These are phyloP conservation scores for Laspeyria flexula DNA, from an alignment of 2,888 invertebrate species.

Conservation along the genomic window DNA sequence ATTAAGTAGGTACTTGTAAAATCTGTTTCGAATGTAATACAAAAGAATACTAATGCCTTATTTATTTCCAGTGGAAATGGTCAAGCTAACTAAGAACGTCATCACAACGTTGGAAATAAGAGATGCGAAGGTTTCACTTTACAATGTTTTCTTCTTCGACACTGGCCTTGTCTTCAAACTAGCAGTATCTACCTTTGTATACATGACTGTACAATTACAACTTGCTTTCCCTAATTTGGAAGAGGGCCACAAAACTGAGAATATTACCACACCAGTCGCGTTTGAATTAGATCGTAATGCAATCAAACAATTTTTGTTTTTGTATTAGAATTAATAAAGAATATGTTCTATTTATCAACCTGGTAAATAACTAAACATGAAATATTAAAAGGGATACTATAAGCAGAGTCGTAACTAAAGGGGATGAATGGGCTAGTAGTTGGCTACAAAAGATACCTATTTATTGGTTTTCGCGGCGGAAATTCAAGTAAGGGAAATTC, in stretches of 20 bases:
- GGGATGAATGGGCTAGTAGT: too few species aligned
- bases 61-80: constrained; percentile 54
- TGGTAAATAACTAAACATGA: too few species aligned
- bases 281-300: constrained; percentile 14
- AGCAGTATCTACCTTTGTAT: constrained; percentile 62
- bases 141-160: constrained; percentile 53
- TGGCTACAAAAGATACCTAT: too few species aligned
- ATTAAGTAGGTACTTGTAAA: too few species aligned
- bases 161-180: constrained; percentile 52
- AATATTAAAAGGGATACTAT: too few species aligned
- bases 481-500: too few species aligned
- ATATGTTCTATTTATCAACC: background rate
- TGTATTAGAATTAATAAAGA: constrained; percentile 9
- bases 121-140: constrained; percentile 49
- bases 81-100: constrained; percentile 55
- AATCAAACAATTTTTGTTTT: constrained; percentile 29
- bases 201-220: constrained; percentile 67
- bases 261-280: constrained; percentile 10
- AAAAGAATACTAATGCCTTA: background rate
- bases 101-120: constrained; percentile 50
- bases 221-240: constrained; percentile 52
- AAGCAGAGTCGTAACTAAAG: too few species aligned
- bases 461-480: too few species aligned
- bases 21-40: background rate
- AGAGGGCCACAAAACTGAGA: constrained; percentile 24